Percentiles rank a stretch among this genome's conserved stretches.
These are phyloP conservation scores for Rissa tridactyla DNA, from an alignment of 2,113 vertebrate species.

Conservation along the genomic window DNA sequence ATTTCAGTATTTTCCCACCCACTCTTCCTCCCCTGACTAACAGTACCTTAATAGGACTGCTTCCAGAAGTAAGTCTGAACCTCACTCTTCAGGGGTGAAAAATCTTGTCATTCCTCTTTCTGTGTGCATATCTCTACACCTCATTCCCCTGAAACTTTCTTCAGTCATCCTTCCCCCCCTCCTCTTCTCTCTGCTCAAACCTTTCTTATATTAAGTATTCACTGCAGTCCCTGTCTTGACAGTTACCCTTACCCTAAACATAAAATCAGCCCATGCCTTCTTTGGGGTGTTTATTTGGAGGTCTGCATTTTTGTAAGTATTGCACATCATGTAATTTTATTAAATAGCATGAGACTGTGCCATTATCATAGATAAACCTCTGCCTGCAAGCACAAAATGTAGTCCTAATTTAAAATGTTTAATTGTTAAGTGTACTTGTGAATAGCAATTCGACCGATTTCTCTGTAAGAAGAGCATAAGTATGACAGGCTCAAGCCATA, in stretches of 20 bases:
- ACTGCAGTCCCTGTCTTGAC: background rate
- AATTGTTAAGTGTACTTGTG: background rate
- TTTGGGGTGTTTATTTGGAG: background rate
- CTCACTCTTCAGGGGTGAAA: background rate
- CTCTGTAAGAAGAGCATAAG: background rate
- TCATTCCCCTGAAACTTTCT: background rate
- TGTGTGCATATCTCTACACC: background rate
- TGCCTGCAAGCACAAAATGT: background rate
- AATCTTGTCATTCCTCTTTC: background rate
- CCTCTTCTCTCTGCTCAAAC: background rate
- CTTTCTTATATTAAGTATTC: background rate
- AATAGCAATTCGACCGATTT: background rate
- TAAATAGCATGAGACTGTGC: background rate
- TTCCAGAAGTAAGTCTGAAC: background rate
- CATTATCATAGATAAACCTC: background rate
- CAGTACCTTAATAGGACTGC: background rate
- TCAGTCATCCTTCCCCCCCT: rapidly evolving
- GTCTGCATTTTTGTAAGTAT: background rate
- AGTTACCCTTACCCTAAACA: background rate
- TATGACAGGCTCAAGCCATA: background rate
- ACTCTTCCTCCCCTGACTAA: background rate
- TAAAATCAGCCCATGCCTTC: rapidly evolving
- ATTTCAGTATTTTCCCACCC: background rate
- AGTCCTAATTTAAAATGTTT: background rate
- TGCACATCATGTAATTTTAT: background rate